A percentile compares a stretch with the other conserved stretches of the same genome.
Conservation (phyloP, 2,113 vertebrate species). For the Mugil cephalus region DNA sequence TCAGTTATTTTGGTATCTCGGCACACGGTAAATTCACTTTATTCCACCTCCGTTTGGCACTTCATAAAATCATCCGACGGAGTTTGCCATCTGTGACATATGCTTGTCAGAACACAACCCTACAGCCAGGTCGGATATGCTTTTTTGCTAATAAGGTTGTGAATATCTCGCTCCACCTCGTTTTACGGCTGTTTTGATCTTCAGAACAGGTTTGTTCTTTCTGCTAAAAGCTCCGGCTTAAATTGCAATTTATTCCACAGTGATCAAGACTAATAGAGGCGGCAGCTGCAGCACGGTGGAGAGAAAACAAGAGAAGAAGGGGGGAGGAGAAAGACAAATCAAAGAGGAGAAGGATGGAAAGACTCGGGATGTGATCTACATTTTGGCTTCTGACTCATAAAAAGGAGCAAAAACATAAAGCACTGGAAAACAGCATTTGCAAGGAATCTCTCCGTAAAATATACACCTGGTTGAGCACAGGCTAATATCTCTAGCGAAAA, state of each 20-base stretch:
- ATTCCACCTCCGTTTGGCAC: conserved; percentile 12
- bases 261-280: conserved; percentile 17
- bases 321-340: conserved; percentile 19
- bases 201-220: conserved; percentile 16
- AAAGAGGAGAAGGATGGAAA: conserved; percentile 25
- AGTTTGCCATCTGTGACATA: conserved; percentile 54
- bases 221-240: conserved; percentile 23
- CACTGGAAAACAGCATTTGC: conserved; percentile 55
- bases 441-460: conserved; percentile 67
- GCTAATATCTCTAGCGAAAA: conserved; percentile 71
- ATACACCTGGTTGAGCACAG: conserved; percentile 55
- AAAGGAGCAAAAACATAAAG: conserved; percentile 59
- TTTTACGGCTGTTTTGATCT: conserved; percentile 19
- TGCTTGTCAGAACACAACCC: conserved; percentile 33
- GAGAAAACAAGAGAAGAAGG: conserved; percentile 13
- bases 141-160: conserved; percentile 42
- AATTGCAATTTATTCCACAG: conserved; percentile 30
- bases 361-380: conserved; percentile 35
- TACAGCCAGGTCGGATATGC: conserved; percentile 33
- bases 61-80: conserved; percentile 36
- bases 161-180: conserved; percentile 24
- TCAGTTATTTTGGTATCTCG: conserved; percentile 30
- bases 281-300: not conserved
- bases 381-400: conserved; percentile 48
- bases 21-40: conserved; percentile 26